Evolutionary conservation across 2,888 invertebrate genomes (phyloP), one percentile per base, ranked within the genome.

Genomic region (Drosophila mimetica): DNA sequence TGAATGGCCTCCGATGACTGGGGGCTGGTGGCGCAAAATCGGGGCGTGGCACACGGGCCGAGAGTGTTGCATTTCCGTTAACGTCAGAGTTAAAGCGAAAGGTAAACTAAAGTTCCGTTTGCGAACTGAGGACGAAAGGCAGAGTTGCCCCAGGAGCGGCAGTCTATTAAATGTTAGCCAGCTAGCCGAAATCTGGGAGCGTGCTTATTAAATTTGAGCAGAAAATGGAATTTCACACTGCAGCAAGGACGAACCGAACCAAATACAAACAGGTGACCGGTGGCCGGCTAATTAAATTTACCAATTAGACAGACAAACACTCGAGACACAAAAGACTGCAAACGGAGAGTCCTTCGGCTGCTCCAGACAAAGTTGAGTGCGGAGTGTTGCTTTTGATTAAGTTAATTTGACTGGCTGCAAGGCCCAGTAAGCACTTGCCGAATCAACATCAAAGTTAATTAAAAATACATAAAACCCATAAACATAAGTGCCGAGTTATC

Each of bases 381-480:
- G 11, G 44, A 70, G 70, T 39, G 28, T 16, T 46, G 53, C 64
- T 53, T 65, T 65, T 64, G 60, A 69, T 48, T 44, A 36, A 47
- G 48, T 42, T 54, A 44, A 70, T 70, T 60, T 70, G 32, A 14
- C 36, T 32, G 59, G 44, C 25, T 28, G 57, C 55, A 34, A 50
- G 54, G 39, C 18, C 30, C 54, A 11, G 37, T 28, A 22, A 34
- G 36, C 28, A 32, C 47, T 37, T 53, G 42, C 46, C 54, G 37
- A 75, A 74, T 74, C 65, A 74, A 58, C 77, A 75, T 64, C 69
- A 76, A 71, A 80, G 79, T 87, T 85, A 85, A 85, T 87, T 87
- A 85, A 85, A 87, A 85, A 79, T 65, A 74, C 85, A 87, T 85
- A 85, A 85, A 84, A 84, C 77, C 67, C 67, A 71, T 72, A 51